Base-by-base conservation (phyloP, 2,113 vertebrate species). In the Silurus asotus region DNA sequence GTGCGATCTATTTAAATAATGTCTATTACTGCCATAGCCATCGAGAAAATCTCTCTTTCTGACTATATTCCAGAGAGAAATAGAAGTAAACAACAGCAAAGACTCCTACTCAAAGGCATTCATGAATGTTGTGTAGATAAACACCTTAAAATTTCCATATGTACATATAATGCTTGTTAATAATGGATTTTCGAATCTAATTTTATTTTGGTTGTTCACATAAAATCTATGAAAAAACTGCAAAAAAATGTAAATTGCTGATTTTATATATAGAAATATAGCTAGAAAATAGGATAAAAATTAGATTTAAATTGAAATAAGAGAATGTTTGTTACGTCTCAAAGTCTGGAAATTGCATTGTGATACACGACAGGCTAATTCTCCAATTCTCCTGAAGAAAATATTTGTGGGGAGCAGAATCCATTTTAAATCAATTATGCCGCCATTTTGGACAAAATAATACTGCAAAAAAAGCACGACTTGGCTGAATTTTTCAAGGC, bases 371-470 rank as follows among this genome's bases (percentile, higher is more conserved):
- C 5, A 67, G 49, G 17, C 23, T 11, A 78, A 77, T 65, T 37
- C 62, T 58, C 37, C 11, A 45, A 13, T 69, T 56, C 48, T 67
- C 28, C 49, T 67, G 8, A 69, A 67, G 48, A 77, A 79, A 79
- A 79, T 79, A 79, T 79, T 79, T 85, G 51, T 85, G 75, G n/a
- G 75, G 56, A 78, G 62, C 62, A 85, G 75, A 69, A 85, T 67
- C 84, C 84, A 85, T 85, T 85, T 79, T 77, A 85, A 79, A 69
- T 79, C 51, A 85, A 79, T 85, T 85, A 78, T 6, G 28, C 76
- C 84, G 59, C 84, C 75, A 79, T 79, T 85, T 85, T 85, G 75
- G 51, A 55, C 28, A 82, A 85, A 85, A 79, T 79, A 85, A 65
- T 69, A 13, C 75, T 56, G 25, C 58, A 53, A 85, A 74, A 69